A percentile compares a stretch with the other conserved stretches of the same genome.
Conservation (phyloP, 2,888 invertebrate species). For the Eupithecia vulgata region DNA sequence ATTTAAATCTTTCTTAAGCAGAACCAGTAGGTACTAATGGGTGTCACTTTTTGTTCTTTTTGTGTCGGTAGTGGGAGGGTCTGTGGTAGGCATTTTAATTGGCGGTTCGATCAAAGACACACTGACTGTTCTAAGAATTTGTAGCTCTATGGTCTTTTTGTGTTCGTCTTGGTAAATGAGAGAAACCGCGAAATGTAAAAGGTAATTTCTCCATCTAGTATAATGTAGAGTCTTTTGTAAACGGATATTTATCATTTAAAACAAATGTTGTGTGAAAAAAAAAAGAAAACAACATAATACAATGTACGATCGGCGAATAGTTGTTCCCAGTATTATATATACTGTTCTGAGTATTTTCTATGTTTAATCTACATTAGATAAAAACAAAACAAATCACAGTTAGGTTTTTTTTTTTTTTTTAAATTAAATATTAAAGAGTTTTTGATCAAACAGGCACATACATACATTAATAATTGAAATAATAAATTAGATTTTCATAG, state of each 20-base stretch:
- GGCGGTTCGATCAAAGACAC: slow-evolving; percentile 48
- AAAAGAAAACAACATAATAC: too few relatives aligned
- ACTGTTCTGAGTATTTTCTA: too few relatives aligned
- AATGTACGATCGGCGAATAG: too few relatives aligned
- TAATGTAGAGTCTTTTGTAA: not conserved
- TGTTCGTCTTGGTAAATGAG: slow-evolving; percentile 5
- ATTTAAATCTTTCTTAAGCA: not conserved
- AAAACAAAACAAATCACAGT: too few relatives aligned
- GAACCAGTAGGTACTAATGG: slow-evolving; percentile 9
- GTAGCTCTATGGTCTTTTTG: slow-evolving; percentile 3
- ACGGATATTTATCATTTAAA: not conserved
- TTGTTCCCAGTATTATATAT: too few relatives aligned
- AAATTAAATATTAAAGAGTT: too few relatives aligned
- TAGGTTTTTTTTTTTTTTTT: too few relatives aligned
- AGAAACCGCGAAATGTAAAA: not conserved
- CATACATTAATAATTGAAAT: too few relatives aligned
- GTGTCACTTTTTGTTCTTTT: slow-evolving; percentile 24
- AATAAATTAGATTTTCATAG: too few relatives aligned
- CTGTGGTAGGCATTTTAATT: slow-evolving; percentile 48
- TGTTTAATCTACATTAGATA: too few relatives aligned
- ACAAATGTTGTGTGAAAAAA: too few relatives aligned
- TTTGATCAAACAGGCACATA: too few relatives aligned
- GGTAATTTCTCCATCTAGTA: not conserved
- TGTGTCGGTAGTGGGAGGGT: slow-evolving; percentile 33
- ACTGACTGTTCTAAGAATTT: slow-evolving; percentile 31